phyloP scores from a whole-genome alignment of 2,888 invertebrate species.

The Acleris literana region DNA sequence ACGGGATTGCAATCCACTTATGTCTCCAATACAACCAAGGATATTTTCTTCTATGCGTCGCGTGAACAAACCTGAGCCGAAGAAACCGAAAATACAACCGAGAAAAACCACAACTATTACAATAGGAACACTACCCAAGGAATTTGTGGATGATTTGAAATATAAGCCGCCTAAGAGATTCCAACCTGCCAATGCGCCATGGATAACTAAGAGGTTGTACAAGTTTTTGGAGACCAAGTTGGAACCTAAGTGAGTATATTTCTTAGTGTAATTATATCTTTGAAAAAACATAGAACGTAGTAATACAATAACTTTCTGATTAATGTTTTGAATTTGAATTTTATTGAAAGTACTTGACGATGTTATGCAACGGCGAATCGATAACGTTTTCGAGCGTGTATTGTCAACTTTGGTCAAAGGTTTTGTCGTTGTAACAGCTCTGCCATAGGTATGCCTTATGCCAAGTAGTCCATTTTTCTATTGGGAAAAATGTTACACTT shows the following conservation, averaged over 20 bases:
- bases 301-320: too few relatives aligned
- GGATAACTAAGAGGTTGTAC: constrained; percentile 72
- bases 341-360: too few relatives aligned
- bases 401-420: too few relatives aligned
- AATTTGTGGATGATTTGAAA: constrained; percentile 64
- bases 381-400: too few relatives aligned
- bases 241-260: constrained; percentile 64
- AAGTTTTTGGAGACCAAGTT: constrained; percentile 69
- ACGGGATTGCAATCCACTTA: constrained; percentile 50
- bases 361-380: too few relatives aligned
- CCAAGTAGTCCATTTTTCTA: too few relatives aligned
- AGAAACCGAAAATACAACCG: constrained; percentile 50
- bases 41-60: constrained; percentile 39
- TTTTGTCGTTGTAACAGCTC: too few relatives aligned
- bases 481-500: too few relatives aligned
- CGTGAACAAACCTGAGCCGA: constrained; percentile 40
- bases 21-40: constrained; percentile 52
- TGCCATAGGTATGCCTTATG: too few relatives aligned
- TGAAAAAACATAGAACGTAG: too few relatives aligned
- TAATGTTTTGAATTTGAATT: too few relatives aligned
- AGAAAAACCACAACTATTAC: constrained; percentile 42
- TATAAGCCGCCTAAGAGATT: constrained; percentile 74
- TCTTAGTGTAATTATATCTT: too few relatives aligned
- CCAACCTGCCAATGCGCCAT: constrained; percentile 63
- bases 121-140: constrained; percentile 53